A percentile compares a stretch with the other conserved stretches of the same genome.
Evolutionary conservation across 1,140 invertebrate genomes (phyloP).

Genomic region (Macrotrachela quadricornifera): DNA sequence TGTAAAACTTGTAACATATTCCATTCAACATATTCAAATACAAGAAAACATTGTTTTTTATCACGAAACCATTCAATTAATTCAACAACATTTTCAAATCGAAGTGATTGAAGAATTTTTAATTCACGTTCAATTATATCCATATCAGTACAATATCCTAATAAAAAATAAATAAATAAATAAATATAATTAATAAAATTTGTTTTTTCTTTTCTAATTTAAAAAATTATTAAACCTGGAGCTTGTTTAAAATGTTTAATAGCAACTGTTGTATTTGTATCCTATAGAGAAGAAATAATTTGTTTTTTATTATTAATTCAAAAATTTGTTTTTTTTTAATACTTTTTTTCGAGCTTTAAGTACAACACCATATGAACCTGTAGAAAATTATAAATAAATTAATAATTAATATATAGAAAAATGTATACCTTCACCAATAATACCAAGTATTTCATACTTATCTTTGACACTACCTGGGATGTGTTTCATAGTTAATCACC

Average conservation of each 20-base stretch:
- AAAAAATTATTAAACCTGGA: too few species aligned
- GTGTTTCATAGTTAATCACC: too few species aligned
- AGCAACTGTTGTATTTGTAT: conserved; percentile 26
- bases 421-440: conserved; percentile 26
- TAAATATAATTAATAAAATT: too few species aligned
- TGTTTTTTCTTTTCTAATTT: too few species aligned
- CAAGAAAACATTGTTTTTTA: conserved; percentile 26
- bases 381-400: too few species aligned
- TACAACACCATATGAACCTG: too few species aligned
- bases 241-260: conserved; percentile 31
- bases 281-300: conserved; percentile 16
- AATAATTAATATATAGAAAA: too few species aligned
- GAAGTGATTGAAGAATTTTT: conserved; percentile 21
- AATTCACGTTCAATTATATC: conserved; percentile 21
- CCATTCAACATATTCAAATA: conserved; percentile 31
- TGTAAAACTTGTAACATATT: conserved; percentile 28
- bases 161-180: too few species aligned
- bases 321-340: too few species aligned
- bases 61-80: conserved; percentile 24
- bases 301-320: neutral
- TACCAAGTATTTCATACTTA: conserved; percentile 30
- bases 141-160: too few species aligned
- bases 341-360: too few species aligned
- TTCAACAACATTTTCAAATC: conserved; percentile 29
- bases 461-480: conserved; percentile 2